Conservation (phyloP, 2,797 vertebrate species). For the Halcyon badia region DNA sequence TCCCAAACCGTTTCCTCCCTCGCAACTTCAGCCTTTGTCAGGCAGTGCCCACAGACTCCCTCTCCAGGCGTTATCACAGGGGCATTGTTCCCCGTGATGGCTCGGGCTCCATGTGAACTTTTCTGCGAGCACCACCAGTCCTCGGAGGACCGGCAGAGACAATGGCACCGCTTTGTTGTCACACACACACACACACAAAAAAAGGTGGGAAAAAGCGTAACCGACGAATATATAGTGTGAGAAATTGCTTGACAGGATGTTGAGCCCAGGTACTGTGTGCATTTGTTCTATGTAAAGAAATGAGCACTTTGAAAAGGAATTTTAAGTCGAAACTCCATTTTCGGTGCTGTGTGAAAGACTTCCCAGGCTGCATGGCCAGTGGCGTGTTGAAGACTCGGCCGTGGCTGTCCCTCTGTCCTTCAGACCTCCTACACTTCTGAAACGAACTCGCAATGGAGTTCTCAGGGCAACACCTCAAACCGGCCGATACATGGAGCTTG, state of each 20-base stretch:
- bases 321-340: neutral
- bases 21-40: neutral
- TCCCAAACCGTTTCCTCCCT: neutral
- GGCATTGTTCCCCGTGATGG: neutral
- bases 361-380: too few relatives aligned
- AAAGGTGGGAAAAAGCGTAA: neutral
- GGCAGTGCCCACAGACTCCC: neutral
- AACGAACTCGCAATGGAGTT: neutral
- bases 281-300: neutral
- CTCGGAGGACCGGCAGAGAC: neutral
- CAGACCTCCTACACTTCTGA: neutral
- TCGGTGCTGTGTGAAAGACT: neutral
- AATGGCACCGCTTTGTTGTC: neutral
- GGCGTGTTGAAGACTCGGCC: neutral
- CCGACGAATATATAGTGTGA: neutral
- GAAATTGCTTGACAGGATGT: neutral
- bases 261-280: neutral
- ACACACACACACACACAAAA: neutral
- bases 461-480: neutral
- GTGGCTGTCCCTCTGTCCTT: neutral
- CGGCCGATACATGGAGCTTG: accelerated
- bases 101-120: neutral
- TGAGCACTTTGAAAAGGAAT: neutral
- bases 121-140: neutral
- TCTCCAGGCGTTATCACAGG: neutral